Evolutionary conservation across 2,797 vertebrate genomes (phyloP).

Genomic region (Balearica regulorum): DNA sequence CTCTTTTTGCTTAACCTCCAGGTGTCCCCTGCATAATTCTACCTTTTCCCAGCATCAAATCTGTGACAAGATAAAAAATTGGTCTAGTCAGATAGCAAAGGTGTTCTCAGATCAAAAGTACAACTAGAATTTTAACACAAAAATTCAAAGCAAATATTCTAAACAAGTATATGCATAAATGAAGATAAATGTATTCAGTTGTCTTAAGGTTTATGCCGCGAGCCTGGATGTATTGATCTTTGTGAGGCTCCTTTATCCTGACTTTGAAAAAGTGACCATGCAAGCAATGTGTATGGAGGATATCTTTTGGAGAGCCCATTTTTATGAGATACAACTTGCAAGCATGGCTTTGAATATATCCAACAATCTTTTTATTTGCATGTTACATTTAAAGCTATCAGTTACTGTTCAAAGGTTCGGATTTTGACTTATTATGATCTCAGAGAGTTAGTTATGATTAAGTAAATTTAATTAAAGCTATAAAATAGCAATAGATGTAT

Average conservation of each 20-base stretch:
- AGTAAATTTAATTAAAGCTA: neutral
- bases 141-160: conserved; percentile 34
- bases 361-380: neutral
- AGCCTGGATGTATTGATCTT: neutral
- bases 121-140: conserved; percentile 42
- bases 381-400: neutral
- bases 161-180: conserved; percentile 20
- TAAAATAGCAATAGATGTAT: neutral
- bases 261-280: neutral
- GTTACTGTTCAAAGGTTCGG: neutral
- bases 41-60: conserved; percentile 2
- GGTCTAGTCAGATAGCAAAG: conserved; percentile 32
- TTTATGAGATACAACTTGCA: neutral
- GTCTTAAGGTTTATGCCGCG: neutral
- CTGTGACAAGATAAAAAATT: conserved; percentile 46
- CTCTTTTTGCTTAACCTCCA: conserved; percentile 29
- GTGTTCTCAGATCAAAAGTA: neutral
- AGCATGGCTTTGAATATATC: neutral
- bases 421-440: neutral
- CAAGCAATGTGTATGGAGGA: neutral
- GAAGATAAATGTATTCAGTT: neutral
- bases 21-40: conserved; percentile 11
- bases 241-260: neutral
- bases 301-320: neutral
- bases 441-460: neutral